Conservation (phyloP, 2,113 vertebrate species). For the Podarcis raffonei region DNA sequence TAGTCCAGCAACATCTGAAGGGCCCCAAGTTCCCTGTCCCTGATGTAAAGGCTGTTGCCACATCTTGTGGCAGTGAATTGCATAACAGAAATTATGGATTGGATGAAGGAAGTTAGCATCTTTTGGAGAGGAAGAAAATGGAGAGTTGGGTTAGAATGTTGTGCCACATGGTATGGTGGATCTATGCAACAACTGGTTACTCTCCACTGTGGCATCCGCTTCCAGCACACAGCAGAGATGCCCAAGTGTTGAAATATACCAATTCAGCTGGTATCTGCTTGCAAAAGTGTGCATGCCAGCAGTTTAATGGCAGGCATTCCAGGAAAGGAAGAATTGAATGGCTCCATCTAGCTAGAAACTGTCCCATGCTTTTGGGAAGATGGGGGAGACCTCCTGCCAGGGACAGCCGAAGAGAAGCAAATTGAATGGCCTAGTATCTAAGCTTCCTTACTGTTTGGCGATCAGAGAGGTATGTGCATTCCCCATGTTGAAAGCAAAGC, state of each 20-base stretch:
- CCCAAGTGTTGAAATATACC: not conserved
- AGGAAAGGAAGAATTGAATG: not conserved
- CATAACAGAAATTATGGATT: not conserved
- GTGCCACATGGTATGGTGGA: not conserved
- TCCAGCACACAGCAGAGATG: not conserved
- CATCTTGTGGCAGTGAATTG: not conserved
- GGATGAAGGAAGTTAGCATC: not conserved
- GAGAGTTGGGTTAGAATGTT: not conserved
- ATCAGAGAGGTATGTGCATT: rapidly evolving
- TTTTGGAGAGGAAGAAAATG: not conserved
- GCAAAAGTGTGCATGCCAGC: not conserved
- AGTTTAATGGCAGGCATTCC: not conserved
- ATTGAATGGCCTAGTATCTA: not conserved
- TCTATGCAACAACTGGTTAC: not conserved
- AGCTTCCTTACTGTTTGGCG: not conserved
- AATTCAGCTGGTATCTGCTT: not conserved
- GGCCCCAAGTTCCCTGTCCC: too few species aligned
- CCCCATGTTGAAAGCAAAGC: not conserved
- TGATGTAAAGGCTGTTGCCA: not conserved
- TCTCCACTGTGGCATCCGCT: not conserved
- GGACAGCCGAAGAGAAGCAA: not conserved
- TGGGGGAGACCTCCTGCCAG: not conserved
- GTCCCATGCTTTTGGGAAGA: not conserved
- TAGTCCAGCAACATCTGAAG: too few species aligned
- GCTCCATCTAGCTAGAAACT: not conserved